Percentiles rank a stretch among this genome's conserved stretches.
phyloP scores from a whole-genome alignment of 2,113 vertebrate genomes.

The Anguilla japonica region DNA sequence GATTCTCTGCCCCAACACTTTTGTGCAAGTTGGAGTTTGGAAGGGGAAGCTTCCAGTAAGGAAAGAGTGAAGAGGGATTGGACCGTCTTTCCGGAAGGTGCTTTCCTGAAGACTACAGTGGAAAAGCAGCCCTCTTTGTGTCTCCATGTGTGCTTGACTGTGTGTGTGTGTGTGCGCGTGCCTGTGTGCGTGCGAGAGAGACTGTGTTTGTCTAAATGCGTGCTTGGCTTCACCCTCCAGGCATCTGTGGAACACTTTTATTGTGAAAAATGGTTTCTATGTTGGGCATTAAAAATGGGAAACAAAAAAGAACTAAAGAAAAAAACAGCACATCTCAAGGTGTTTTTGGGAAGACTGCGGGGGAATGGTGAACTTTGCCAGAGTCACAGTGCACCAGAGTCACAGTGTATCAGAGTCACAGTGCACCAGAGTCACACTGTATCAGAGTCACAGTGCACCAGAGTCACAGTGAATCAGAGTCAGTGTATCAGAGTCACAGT shows the following conservation, averaged over 20 bases:
- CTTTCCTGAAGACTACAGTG: neutral
- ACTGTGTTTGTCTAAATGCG: neutral
- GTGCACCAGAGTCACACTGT: too few species aligned
- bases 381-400: conserved; percentile 27
- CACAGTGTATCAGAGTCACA: too few species aligned
- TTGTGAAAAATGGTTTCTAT: conserved; percentile 5
- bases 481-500: too few species aligned
- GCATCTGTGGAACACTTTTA: neutral
- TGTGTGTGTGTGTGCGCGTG: neutral
- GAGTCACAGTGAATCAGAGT: too few species aligned
- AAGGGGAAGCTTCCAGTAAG: conserved; percentile 8
- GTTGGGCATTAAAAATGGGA: conserved; percentile 54
- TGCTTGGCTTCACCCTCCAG: neutral
- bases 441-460: too few species aligned
- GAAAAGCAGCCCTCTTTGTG: neutral
- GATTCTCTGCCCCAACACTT: conserved; percentile 17
- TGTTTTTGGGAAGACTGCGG: conserved; percentile 26
- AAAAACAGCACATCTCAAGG: conserved; percentile 38
- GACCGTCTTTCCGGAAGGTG: conserved; percentile 6
- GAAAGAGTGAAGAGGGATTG: neutral
- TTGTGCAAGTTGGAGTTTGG: neutral
- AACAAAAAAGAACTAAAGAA: conserved; percentile 36
- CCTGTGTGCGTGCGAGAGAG: neutral
- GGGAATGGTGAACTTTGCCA: conserved; percentile 22
- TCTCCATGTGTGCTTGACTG: conserved; percentile 20